Evolutionary conservation across 1,140 invertebrate species (phyloP).

Genomic region (Melanaphis sacchari): DNA sequence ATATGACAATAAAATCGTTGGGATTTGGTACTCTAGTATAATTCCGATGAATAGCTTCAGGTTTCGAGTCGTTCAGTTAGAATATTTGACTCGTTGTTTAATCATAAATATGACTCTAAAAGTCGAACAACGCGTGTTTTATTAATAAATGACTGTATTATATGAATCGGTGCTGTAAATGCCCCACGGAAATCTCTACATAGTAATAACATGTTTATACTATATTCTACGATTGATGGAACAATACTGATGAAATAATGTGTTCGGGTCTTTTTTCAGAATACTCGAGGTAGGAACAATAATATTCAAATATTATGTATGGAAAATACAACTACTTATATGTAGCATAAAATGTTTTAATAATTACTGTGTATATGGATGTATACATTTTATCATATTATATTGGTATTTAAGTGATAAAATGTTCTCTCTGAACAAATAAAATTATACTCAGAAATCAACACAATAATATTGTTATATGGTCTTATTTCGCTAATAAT

Average conservation of each 20-base stretch:
- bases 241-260: background rate
- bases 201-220: background rate
- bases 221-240: background rate
- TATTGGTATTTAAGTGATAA: background rate
- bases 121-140: background rate
- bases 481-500: background rate
- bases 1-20: too few species aligned
- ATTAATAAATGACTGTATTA: background rate
- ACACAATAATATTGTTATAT: background rate
- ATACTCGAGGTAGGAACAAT: background rate
- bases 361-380: too few species aligned
- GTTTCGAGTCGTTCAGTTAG: background rate
- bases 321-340: background rate
- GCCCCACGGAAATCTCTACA: background rate
- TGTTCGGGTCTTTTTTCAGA: background rate
- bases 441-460: background rate
- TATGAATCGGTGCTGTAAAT: background rate
- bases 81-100: background rate
- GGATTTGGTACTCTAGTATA: background rate
- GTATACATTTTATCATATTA: background rate
- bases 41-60: background rate
- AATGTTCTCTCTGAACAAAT: background rate
- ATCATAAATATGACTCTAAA: background rate
- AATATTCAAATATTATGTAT: background rate
- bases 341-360: background rate